Percentiles rank a stretch among this genome's conserved stretches.
These are phyloP conservation scores for Cremastobaeus sp. DNA, from an alignment of 2,888 invertebrate species.

Conservation along the genomic window DNA sequence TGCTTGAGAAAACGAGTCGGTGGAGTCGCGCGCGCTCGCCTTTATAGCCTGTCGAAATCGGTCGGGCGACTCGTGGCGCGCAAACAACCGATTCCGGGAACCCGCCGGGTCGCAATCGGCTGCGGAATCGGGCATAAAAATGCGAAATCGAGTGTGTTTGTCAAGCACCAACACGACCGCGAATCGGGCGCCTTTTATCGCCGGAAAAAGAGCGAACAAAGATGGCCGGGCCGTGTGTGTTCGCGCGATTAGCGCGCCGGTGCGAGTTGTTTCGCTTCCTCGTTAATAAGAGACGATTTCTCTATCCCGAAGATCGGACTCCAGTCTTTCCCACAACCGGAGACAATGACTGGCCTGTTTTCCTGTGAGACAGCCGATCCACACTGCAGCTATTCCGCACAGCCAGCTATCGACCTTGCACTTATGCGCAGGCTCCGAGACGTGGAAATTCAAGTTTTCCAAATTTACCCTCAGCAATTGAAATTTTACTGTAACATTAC, in stretches of 20 bases:
- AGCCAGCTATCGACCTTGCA: too few relatives aligned
- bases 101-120: not conserved
- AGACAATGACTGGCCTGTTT: conserved; percentile 67
- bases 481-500: too few relatives aligned
- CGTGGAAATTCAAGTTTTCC: too few relatives aligned
- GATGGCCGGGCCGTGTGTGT: conserved; percentile 71
- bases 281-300: conserved; percentile 75
- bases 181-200: conserved; percentile 22
- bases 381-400: too few relatives aligned
- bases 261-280: conserved; percentile 78
- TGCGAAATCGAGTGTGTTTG: conserved; percentile 27
- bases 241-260: conserved; percentile 75
- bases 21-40: conserved; percentile 19
- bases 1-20: conserved; percentile 44
- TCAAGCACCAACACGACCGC: conserved; percentile 15
- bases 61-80: too few relatives aligned
- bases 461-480: too few relatives aligned
- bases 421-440: too few relatives aligned
- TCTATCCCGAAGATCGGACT: conserved; percentile 54
- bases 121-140: conserved; percentile 14
- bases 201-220: conserved; percentile 64
- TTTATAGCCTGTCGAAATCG: too few relatives aligned
- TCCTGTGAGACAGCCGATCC: conserved; percentile 69
- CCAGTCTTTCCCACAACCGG: conserved; percentile 62
- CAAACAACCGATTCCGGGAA: conserved; percentile 31